A percentile compares a stretch with the other conserved stretches of the same genome.
phyloP scores from a whole-genome alignment of 1,140 invertebrate genomes.

The Laupala kohalensis region DNA sequence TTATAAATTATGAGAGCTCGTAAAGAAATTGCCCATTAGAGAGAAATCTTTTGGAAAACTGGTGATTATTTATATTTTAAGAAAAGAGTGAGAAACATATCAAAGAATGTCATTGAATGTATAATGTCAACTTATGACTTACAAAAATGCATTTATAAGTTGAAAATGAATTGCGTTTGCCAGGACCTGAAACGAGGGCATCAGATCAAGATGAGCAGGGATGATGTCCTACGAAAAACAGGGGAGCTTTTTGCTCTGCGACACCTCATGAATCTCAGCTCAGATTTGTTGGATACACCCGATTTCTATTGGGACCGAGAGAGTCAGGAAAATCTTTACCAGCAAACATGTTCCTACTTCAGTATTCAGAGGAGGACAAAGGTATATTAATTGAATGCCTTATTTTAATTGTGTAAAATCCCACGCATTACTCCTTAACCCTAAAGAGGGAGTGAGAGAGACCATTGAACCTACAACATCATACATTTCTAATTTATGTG shows the following conservation, averaged over 20 bases:
- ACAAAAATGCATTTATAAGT: too few species aligned
- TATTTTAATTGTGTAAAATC: background rate
- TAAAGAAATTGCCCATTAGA: too few species aligned
- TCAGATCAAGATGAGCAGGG: constrained; percentile 48
- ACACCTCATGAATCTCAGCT: constrained; percentile 83
- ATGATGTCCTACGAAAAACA: constrained; percentile 71
- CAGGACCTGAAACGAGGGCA: constrained; percentile 58
- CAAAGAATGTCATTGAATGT: too few species aligned
- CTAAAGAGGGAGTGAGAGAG: too few species aligned
- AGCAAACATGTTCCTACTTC: constrained; percentile 67
- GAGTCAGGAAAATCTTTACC: constrained; percentile 68
- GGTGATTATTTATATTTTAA: too few species aligned
- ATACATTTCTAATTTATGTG: too few species aligned
- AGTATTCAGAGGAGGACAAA: constrained; percentile 70
- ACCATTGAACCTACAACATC: too few species aligned
- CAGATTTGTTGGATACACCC: constrained; percentile 83
- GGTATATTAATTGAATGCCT: constrained; percentile 29
- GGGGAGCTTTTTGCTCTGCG: constrained; percentile 81
- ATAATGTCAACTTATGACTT: too few species aligned
- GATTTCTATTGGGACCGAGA: constrained; percentile 97
- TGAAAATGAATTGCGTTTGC: background rate
- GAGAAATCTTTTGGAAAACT: too few species aligned
- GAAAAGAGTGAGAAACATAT: too few species aligned
- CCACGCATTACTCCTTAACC: background rate
- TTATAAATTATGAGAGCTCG: too few species aligned